Evolutionary conservation across 2,797 vertebrate genomes (phyloP).

Genomic region (Poeciliopsis gracilis): DNA sequence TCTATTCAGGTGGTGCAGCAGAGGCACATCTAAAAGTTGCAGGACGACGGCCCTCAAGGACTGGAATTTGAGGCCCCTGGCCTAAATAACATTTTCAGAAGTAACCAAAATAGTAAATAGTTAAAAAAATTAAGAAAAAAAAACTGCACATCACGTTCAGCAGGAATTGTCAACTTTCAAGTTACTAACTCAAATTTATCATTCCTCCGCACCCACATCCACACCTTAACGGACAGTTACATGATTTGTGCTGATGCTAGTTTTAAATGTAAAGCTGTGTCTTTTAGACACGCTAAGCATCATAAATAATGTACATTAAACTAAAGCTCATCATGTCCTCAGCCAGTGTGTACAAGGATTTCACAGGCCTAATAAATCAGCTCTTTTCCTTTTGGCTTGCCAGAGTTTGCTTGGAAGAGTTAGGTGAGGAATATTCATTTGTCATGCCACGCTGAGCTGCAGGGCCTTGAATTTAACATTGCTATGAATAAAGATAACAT

Average conservation of each 20-base stretch:
- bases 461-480: conserved; percentile 59
- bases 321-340: conserved; percentile 22
- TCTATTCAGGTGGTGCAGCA: too few species aligned
- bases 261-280: conserved; percentile 23
- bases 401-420: conserved; percentile 63
- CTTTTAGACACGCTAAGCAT: conserved; percentile 6
- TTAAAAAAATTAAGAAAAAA: neutral
- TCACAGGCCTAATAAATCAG: conserved; percentile 40
- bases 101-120: neutral
- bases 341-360: conserved; percentile 29
- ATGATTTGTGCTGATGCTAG: conserved; percentile 39
- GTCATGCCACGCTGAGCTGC: conserved; percentile 60
- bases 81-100: neutral
- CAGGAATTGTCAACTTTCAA: conserved; percentile 32
- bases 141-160: neutral
- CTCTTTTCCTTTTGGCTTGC: conserved; percentile 52
- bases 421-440: conserved; percentile 70
- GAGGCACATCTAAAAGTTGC: too few species aligned
- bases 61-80: too few species aligned
- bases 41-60: too few species aligned
- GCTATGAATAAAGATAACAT: conserved; percentile 63
- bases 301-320: conserved; percentile 6
- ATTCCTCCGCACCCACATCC: conserved; percentile 26
- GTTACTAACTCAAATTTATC: conserved; percentile 15
- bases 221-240: conserved; percentile 19